Conservation (phyloP, 2,888 invertebrate genomes). For the Agriopis marginaria region DNA sequence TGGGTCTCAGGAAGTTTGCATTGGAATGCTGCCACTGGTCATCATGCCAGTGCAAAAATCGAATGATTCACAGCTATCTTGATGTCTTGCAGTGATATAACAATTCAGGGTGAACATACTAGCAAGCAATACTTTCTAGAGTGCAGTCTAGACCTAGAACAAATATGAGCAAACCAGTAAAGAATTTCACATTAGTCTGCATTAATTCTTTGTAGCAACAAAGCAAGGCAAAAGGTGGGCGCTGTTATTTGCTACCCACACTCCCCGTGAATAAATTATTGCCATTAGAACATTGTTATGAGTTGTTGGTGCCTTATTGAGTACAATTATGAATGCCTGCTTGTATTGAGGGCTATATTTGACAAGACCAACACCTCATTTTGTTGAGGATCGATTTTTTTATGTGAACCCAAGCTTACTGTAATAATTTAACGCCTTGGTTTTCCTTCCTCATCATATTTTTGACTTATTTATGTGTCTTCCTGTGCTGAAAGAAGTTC, state of each 20-base stretch:
- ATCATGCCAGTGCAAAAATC: constrained; percentile 29
- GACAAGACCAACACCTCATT: constrained; percentile 38
- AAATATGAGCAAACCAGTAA: constrained; percentile 24
- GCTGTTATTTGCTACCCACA: constrained; percentile 78
- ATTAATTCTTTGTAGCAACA: constrained; percentile 49
- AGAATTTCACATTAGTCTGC: constrained; percentile 24
- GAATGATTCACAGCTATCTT: constrained; percentile 29
- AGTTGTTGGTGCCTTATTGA: constrained; percentile 72
- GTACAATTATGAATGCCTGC: constrained; percentile 57
- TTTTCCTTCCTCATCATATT: too few relatives aligned
- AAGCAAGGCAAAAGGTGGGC: constrained; percentile 82
- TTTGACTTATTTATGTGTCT: too few relatives aligned
- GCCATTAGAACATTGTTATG: constrained; percentile 78
- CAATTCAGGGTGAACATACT: background rate
- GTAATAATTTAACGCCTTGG: too few relatives aligned
- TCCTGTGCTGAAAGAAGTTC: too few relatives aligned
- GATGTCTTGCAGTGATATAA: constrained; percentile 16
- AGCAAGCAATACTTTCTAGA: constrained; percentile 5
- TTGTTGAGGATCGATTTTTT: constrained; percentile 1
- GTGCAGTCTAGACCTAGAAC: constrained; percentile 3
- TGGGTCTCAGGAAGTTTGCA: constrained; percentile 55
- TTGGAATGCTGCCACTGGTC: constrained; percentile 49
- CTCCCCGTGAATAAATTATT: constrained; percentile 80
- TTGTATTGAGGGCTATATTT: constrained; percentile 58
- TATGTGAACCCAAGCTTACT: too few relatives aligned